Evolutionary conservation across 2,888 invertebrate genomes (phyloP), one percentile per base, ranked within the genome.

Genomic region (Ptychoptera albimana): DNA sequence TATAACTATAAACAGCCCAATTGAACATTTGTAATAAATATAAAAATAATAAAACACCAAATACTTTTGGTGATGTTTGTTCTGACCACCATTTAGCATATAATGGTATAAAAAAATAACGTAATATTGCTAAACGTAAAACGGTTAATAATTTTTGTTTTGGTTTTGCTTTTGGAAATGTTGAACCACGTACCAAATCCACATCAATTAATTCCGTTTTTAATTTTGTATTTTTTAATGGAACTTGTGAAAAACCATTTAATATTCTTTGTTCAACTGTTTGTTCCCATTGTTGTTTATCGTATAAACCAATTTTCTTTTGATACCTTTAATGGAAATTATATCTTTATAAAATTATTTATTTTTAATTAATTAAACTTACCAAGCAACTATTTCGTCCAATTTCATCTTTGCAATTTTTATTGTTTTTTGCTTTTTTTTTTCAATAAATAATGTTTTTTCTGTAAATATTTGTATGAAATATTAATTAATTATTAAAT

Each of bases 251-350:
- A 44, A 89, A 77, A 52, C 87, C 88, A 68, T 83, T 79, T 44
- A 89, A 72, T 56, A 92, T 87, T 56, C 86, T 79, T 61, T 88
- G 86, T 60, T 96, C 94, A 52, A 94, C 83, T 56, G 87, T 89
- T 54, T 86, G 87, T 65, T 96, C 96, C 94, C 94, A 96, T 76
- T 86, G 81, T 58, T 93, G 91, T 62, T 93, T 93, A 69, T 96
- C 94, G 69, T 94, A 93, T 23, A 87, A 86, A 58, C 93, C 92
- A 66, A 96, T 94, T 74, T 92, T 88, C 64, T 86, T 86, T 64
- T 91, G 89, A 71, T 91, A 91, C 86, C 91, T 88, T n/a, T n/a
- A n/a, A n/a, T n/a, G n/a, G n/a, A n/a, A n/a, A n/a, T n/a, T n/a
- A n/a, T n/a, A n/a, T n/a, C n/a, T n/a, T 37, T 13, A 39, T n/a